Evolutionary conservation across 1,140 invertebrate genomes (phyloP).

Genomic region (Tetramorium alpestre): DNA sequence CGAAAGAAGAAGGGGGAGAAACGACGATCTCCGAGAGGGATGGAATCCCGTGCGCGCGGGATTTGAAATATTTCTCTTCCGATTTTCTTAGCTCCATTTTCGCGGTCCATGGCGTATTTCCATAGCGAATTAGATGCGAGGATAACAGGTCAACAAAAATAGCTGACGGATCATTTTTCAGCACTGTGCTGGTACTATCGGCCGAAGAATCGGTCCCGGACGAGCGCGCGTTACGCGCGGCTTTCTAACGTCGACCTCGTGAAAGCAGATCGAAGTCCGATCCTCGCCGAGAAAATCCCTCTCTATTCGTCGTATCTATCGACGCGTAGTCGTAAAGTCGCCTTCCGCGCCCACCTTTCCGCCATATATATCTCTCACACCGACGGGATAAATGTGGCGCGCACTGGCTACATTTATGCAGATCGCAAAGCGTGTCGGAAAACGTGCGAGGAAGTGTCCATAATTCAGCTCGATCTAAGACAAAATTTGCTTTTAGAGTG

Average conservation of each 20-base stretch:
- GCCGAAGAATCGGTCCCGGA: neutral
- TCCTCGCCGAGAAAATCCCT: conserved; percentile 47
- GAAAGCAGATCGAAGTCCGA: conserved; percentile 58
- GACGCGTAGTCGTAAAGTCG: conserved; percentile 58
- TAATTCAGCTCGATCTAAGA: conserved; percentile 29
- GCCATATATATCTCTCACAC: conserved; percentile 43
- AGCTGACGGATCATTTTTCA: neutral
- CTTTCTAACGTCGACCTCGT: conserved; percentile 49
- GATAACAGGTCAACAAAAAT: neutral
- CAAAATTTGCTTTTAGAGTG: conserved; percentile 35
- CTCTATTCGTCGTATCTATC: conserved; percentile 44
- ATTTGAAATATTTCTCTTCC: conserved; percentile 30
- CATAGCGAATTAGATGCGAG: neutral
- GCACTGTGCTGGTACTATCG: neutral
- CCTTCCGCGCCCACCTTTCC: conserved; percentile 52
- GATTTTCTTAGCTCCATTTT: conserved; percentile 25
- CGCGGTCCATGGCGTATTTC: conserved; percentile 17
- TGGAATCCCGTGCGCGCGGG: neutral
- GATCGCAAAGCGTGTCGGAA: conserved; percentile 41
- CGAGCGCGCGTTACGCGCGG: conserved; percentile 24
- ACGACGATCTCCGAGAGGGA: conserved; percentile 36
- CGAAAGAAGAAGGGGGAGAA: conserved; percentile 24
- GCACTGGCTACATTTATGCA: conserved; percentile 25
- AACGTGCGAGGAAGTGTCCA: conserved; percentile 29
- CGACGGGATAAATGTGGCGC: conserved; percentile 40